These are phyloP conservation scores for Emys orbicularis DNA, from an alignment of 2,797 vertebrate genomes.

Conservation along the genomic window DNA sequence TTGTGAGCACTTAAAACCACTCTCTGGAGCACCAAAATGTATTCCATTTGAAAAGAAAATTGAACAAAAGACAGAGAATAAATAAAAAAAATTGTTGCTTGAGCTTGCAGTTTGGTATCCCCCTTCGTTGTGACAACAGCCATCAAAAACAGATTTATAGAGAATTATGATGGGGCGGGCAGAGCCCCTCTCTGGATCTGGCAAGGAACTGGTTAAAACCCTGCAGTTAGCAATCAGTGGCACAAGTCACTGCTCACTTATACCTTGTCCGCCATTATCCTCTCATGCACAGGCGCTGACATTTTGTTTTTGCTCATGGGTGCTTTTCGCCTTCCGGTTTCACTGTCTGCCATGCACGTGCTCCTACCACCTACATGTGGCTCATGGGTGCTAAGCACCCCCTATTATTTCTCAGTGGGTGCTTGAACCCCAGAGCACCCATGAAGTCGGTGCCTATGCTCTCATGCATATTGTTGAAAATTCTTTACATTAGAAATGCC, in stretches of 20 bases:
- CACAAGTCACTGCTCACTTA: slow-evolving; percentile 63
- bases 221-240: slow-evolving; percentile 48
- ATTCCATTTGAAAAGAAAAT: neutral
- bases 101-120: neutral
- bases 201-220: slow-evolving; percentile 34
- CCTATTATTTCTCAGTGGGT: too few species aligned
- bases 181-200: neutral
- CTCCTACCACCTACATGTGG: too few species aligned
- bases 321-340: too few species aligned
- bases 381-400: too few species aligned
- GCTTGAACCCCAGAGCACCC: too few species aligned
- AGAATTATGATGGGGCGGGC: neutral
- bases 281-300: neutral
- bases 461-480: neutral
- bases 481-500: neutral
- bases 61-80: neutral
- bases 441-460: too few species aligned
- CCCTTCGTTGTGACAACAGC: neutral
- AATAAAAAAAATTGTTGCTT: neutral
- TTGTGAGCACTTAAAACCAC: fast-evolving
- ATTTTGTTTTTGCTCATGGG: neutral
- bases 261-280: slow-evolving; percentile 18
- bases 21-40: neutral
- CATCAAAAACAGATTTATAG: neutral
- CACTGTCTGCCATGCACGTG: too few species aligned